Evolutionary conservation across 2,113 vertebrate species (phyloP).

Genomic region (Alosa alosa): DNA sequence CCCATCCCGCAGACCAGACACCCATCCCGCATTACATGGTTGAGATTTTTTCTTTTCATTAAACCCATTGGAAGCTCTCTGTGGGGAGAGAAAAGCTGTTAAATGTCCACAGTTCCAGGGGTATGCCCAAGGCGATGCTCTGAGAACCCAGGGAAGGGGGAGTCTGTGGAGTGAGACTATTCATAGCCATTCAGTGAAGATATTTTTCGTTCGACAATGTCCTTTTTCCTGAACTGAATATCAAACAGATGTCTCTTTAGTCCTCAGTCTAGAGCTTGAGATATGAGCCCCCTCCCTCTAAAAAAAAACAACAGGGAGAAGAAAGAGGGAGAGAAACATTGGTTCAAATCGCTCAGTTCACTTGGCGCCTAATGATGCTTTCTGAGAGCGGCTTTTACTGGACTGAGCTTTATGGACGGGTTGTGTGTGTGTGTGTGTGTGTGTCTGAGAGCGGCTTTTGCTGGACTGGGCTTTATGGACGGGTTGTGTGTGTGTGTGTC

Average conservation of each 20-base stretch:
- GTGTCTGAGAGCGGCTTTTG: too few species aligned
- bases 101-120: constrained; percentile 38
- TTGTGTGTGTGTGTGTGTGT: too few species aligned
- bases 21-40: not conserved
- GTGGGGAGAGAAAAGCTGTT: constrained; percentile 21
- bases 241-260: constrained; percentile 62
- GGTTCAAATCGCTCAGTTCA: constrained; percentile 59
- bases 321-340: constrained; percentile 10
- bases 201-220: constrained; percentile 59
- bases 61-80: not conserved
- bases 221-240: constrained; percentile 64
- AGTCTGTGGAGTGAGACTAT: constrained; percentile 48
- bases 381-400: constrained; percentile 74
- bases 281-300: constrained; percentile 35
- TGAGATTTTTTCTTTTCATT: constrained; percentile 16
- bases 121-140: not conserved
- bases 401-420: constrained; percentile 61
- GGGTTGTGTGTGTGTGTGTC: too few species aligned
- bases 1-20: not conserved
- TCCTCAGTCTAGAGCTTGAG: constrained; percentile 41
- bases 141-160: not conserved
- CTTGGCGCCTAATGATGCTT: constrained; percentile 79
- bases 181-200: constrained; percentile 72
- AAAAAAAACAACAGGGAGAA: not conserved
- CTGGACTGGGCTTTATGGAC: too few species aligned